phyloP scores from a whole-genome alignment of 2,797 vertebrate genomes.

The Discoglossus pictus region DNA sequence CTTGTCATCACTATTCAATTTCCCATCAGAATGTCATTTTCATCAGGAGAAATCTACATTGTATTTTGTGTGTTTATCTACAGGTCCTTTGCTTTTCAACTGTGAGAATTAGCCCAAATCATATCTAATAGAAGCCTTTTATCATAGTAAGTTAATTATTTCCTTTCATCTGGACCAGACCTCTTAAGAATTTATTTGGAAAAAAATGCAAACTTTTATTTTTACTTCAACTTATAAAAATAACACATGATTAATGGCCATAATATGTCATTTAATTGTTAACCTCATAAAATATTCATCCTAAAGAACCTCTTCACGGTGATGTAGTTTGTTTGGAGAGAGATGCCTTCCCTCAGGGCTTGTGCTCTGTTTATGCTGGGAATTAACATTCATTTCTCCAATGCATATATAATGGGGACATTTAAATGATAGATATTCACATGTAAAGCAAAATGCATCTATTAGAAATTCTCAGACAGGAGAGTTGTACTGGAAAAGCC shows the following conservation, averaged over 20 bases:
- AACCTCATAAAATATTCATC: conserved; percentile 59
- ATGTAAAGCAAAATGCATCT: conserved; percentile 34
- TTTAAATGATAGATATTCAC: conserved; percentile 48
- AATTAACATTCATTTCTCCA: conserved; percentile 41
- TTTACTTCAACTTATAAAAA: conserved; percentile 35
- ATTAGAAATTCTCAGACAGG: conserved; percentile 35
- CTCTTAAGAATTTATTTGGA: conserved; percentile 52
- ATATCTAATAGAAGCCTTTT: conserved; percentile 54
- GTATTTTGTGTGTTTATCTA: conserved; percentile 32
- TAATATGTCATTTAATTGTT: conserved; percentile 61
- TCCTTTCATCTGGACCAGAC: conserved; percentile 55
- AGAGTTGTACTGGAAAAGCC: conserved; percentile 12
- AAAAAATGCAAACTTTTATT: conserved; percentile 43
- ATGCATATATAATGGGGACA: conserved; percentile 42
- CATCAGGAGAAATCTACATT: conserved; percentile 36
- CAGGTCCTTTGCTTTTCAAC: conserved; percentile 39
- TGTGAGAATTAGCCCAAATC: conserved; percentile 53
- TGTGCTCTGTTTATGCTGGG: conserved; percentile 27
- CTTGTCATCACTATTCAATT: conserved; percentile 42
- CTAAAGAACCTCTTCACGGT: conserved; percentile 56
- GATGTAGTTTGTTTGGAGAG: conserved; percentile 32
- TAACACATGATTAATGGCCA: conserved; percentile 49
- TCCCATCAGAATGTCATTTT: conserved; percentile 37
- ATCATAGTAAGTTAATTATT: conserved; percentile 59
- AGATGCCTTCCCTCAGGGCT: too few relatives aligned